Base-by-base conservation (phyloP, 1,140 invertebrate species). In the Idris sp. region DNA sequence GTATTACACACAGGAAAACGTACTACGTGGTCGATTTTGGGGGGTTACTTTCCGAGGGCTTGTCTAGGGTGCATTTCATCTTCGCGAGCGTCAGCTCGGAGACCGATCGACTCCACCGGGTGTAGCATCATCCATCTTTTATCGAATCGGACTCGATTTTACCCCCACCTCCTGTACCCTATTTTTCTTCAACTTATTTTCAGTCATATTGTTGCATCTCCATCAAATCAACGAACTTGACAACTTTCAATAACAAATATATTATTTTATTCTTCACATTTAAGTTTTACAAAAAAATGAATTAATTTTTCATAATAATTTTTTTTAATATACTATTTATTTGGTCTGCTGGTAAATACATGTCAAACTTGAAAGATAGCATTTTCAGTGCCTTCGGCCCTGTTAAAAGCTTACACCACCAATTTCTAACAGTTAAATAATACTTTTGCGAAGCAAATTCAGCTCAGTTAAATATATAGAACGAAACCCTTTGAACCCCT, bases 11-110 rank as follows among this genome's bases (percentile, higher is more conserved):
- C 36, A 71, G 54, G 44, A 59, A 69, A 73, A 54, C 56, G 30
- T 26, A 15, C 41, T 62, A 56, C 59, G 38, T 53, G 62, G 64
- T 19, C 33, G 72, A 53, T 61, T n/a, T n/a, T 48, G 48, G 43
- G 59, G 79, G 71, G 81, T 73, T 59, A 76, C 13, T 53, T 15
- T 51, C 35, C 59, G 46, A 75, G 69, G 59, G 76, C 65, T 80
- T 82, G 81, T 76, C 85, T 81, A 80, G 84, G 85, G 83, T 87
- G 81, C 83, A 85, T 86, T 87, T 86, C 83, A 86, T 86, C 84
- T 87, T 86, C 81, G 79, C 73, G 41, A 72, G 79, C 84, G 84
- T 86, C 85, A 87, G 83, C 75, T 72, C 77, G 79, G 83, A 85
- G 85, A 86, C 80, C 84, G 84, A 86, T 87, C 82, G 83, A 79